Conservation (phyloP, 2,888 invertebrate species). For the Poecilus cupreus region DNA sequence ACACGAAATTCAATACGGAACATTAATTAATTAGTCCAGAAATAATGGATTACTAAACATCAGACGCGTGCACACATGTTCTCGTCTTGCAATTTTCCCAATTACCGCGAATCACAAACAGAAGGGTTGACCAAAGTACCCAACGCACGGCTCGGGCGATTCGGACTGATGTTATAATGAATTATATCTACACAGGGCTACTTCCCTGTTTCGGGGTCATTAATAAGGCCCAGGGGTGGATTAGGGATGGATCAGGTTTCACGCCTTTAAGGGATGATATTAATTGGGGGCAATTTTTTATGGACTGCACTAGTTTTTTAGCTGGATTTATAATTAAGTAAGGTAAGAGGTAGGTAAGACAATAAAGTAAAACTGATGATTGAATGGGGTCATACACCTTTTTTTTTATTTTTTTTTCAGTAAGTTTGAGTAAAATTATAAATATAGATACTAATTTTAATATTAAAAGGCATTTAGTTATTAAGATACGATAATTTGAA, state of each 20-base stretch:
- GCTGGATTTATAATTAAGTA: too few relatives aligned
- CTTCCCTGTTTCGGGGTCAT: neutral
- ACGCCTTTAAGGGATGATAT: neutral
- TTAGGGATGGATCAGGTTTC: neutral
- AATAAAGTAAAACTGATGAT: too few relatives aligned
- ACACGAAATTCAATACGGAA: neutral
- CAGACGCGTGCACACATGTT: neutral
- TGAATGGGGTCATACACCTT: too few relatives aligned
- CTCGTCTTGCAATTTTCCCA: slow-evolving; percentile 26
- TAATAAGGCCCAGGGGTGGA: neutral
- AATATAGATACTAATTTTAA: too few relatives aligned
- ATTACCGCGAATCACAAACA: slow-evolving; percentile 12
- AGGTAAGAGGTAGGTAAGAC: too few relatives aligned
- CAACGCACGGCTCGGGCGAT: neutral
- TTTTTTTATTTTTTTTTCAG: too few relatives aligned
- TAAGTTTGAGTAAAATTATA: too few relatives aligned
- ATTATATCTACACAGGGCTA: slow-evolving; percentile 24
- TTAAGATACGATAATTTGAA: too few relatives aligned
- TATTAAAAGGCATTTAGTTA: too few relatives aligned
- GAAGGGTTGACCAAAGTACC: slow-evolving; percentile 5
- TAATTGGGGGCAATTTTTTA: too few relatives aligned
- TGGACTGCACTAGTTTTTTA: too few relatives aligned
- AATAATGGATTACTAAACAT: slow-evolving; percentile 20
- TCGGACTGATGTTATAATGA: neutral
- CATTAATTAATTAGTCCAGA: slow-evolving; percentile 27